Conservation (phyloP, 2,113 vertebrate genomes). For the Hucho hucho region DNA sequence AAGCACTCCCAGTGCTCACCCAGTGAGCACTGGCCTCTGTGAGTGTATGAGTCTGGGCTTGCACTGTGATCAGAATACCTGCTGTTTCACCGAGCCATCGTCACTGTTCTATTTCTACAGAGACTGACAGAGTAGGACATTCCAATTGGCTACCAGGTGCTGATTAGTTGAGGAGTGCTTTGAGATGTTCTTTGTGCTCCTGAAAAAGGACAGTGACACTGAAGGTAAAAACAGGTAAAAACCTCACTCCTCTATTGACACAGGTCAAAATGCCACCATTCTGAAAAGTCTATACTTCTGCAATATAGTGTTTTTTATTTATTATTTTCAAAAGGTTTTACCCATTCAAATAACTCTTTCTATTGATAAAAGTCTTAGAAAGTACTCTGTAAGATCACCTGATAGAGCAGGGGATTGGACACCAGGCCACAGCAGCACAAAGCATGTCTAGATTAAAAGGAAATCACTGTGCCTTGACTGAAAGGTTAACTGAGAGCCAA, state of each 20-base stretch:
- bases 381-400: constrained; percentile 1
- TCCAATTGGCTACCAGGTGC: constrained; percentile 58
- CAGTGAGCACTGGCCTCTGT: constrained; percentile 20
- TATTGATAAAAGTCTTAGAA: constrained; percentile 3
- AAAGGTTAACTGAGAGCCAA: constrained; percentile 50
- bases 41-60: constrained; percentile 60
- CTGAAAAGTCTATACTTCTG: no score
- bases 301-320: background rate
- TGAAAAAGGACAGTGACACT: constrained; percentile 28
- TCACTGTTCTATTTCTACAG: constrained; percentile 35
- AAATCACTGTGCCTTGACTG: constrained; percentile 19
- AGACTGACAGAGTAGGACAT: constrained; percentile 50
- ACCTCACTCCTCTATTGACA: constrained; percentile 44
- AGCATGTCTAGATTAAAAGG: constrained; percentile 38
- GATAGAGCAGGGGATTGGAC: constrained; percentile 23
- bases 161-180: constrained; percentile 48
- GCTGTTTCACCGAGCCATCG: constrained; percentile 37
- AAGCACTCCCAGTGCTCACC: no score
- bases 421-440: constrained; percentile 41
- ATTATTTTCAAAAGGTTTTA: background rate
- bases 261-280: constrained; percentile 15
- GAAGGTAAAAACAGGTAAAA: constrained; percentile 38
- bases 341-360: constrained; percentile 3
- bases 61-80: constrained; percentile 51
- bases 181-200: constrained; percentile 6